Evolutionary conservation across 1,140 invertebrate genomes (phyloP).

Genomic region (Antheraea pernyi): DNA sequence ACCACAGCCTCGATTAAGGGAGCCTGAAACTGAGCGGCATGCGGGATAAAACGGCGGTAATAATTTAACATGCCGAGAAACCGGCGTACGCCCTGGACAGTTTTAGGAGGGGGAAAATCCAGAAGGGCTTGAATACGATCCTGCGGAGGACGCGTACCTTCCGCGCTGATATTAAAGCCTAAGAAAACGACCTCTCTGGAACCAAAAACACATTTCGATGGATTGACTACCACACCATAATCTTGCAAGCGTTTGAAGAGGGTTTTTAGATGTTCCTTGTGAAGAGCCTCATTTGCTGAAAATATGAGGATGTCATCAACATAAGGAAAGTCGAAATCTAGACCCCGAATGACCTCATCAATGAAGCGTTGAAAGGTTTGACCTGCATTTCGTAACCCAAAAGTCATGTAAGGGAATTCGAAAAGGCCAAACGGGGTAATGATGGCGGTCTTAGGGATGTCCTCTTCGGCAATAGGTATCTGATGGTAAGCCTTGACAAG

Average conservation of each 20-base stretch:
- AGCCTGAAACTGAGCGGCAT: not conserved
- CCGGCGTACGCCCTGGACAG: not conserved
- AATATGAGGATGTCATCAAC: not conserved
- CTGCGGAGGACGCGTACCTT: not conserved
- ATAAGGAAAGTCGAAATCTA: not conserved
- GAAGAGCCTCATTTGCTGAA: too few relatives aligned
- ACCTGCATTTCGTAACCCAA: not conserved
- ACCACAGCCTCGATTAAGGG: not conserved
- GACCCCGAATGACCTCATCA: not conserved
- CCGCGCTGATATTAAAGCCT: not conserved
- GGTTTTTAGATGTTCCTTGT: constrained; percentile 6
- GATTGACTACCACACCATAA: constrained; percentile 10
- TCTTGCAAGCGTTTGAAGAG: constrained; percentile 4
- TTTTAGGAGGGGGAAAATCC: constrained; percentile 6
- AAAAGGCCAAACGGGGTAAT: not conserved
- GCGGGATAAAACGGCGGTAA: constrained; percentile 4
- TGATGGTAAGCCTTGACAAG: not conserved
- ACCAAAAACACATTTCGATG: constrained; percentile 5
- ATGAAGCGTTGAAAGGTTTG: constrained; percentile 10
- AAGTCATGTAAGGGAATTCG: constrained; percentile 3
- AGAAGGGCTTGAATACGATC: constrained; percentile 8
- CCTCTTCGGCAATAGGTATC: not conserved
- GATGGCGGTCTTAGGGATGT: constrained; percentile 1
- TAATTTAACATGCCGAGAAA: constrained; percentile 17
- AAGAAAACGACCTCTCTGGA: not conserved